Evolutionary conservation across 2,113 vertebrate species (phyloP).

Genomic region (Phalacrocorax brasilianus): DNA sequence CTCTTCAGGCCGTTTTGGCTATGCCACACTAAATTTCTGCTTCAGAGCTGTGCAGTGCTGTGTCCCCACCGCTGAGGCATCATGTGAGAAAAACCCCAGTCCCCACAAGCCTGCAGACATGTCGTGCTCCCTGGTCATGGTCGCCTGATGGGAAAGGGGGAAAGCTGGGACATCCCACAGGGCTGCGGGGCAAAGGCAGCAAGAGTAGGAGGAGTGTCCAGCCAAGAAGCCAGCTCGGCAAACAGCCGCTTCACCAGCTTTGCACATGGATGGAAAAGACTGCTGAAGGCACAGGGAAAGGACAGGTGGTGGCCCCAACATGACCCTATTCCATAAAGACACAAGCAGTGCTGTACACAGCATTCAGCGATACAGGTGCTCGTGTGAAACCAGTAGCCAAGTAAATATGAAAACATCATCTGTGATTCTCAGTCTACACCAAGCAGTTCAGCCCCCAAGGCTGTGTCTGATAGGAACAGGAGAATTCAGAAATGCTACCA

Average conservation of each 20-base stretch:
- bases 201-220: background rate
- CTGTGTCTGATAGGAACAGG: background rate
- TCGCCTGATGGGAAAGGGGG: background rate
- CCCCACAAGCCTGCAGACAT: background rate
- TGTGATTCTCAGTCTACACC: background rate
- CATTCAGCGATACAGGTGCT: background rate
- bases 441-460: background rate
- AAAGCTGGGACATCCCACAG: background rate
- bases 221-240: rapidly evolving
- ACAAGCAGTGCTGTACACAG: background rate
- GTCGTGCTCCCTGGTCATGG: background rate
- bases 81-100: background rate
- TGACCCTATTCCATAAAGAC: background rate
- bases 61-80: rapidly evolving
- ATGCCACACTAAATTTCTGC: background rate
- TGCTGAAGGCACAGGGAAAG: background rate
- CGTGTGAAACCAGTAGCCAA: background rate
- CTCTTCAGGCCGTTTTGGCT: background rate
- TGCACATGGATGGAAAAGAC: background rate
- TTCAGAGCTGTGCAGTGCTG: background rate
- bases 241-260: background rate
- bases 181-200: rapidly evolving
- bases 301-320: background rate
- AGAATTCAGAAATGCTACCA: background rate
- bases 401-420: background rate